Conservation (phyloP, 2,113 vertebrate species). For the Triplophysa rosa region DNA sequence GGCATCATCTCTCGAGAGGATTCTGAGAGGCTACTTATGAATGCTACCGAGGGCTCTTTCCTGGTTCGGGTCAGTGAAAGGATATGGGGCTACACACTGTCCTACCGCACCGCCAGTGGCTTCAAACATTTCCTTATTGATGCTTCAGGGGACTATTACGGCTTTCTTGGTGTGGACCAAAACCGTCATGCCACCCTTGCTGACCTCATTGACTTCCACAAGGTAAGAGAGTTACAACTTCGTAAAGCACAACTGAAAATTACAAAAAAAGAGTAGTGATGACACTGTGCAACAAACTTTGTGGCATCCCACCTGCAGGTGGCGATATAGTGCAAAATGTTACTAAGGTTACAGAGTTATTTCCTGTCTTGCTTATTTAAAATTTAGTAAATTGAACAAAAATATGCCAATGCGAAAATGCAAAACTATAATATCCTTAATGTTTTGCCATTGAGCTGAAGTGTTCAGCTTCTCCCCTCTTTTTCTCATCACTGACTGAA, state of each 20-base stretch:
- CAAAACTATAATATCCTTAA: no score
- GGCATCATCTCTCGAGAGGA: conserved; percentile 82
- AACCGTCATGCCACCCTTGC: conserved; percentile 79
- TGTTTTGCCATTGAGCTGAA: no score
- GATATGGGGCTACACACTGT: conserved; percentile 83
- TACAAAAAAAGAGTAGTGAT: no score
- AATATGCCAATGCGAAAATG: no score
- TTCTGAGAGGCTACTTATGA: conserved; percentile 79
- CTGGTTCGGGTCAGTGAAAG: conserved; percentile 83
- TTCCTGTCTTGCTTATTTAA: no score
- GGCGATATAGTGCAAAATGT: no score
- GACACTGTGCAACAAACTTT: no score
- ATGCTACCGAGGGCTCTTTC: conserved; percentile 77
- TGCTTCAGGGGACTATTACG: conserved; percentile 81
- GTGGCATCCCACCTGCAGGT: no score
- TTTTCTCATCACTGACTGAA: no score
- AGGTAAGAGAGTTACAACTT: conserved; percentile 65
- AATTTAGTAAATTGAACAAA: no score
- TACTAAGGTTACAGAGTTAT: no score
- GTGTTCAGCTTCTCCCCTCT: no score
- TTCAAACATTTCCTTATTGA: conserved; percentile 86
- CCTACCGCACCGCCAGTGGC: conserved; percentile 77
- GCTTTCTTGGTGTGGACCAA: conserved; percentile 83
- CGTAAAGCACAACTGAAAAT: not conserved
- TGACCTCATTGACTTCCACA: conserved; percentile 85